phyloP scores from a whole-genome alignment of 2,113 vertebrate genomes.

The Albula glossodonta region DNA sequence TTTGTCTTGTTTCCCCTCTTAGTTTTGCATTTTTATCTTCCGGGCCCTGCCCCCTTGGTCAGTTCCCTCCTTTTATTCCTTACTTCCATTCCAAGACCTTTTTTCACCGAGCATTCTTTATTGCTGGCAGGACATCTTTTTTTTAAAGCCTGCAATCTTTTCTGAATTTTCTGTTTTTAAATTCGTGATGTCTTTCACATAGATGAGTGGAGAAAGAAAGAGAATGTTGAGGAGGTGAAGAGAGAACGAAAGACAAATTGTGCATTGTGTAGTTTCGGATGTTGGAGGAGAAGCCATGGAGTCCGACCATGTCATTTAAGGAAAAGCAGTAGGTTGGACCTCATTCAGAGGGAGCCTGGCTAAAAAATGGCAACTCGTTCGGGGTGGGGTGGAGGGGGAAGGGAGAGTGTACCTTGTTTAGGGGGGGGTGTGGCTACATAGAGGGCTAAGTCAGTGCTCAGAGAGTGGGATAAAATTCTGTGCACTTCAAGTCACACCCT shows the following conservation, averaged over 20 bases:
- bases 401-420: background rate
- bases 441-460: conserved; percentile 60
- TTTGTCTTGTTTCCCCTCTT: conserved; percentile 16
- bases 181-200: background rate
- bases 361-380: conserved; percentile 38
- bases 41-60: conserved; percentile 25
- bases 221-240: conserved; percentile 33
- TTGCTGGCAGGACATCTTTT: background rate
- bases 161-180: conserved; percentile 11
- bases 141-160: background rate
- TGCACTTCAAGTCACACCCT: conserved; percentile 72
- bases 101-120: background rate
- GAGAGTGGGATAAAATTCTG: conserved; percentile 70
- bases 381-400: too few relatives aligned
- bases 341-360: background rate
- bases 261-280: conserved; percentile 50
- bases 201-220: background rate
- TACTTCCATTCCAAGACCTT: conserved; percentile 7
- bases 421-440: conserved; percentile 5
- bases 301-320: conserved; percentile 61
- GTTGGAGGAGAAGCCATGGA: conserved; percentile 71
- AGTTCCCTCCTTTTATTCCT: conserved; percentile 22
- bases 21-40: conserved; percentile 33
- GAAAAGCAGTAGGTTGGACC: conserved; percentile 9
- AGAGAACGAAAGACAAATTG: conserved; percentile 40